Percentiles rank a stretch among this genome's conserved stretches.
phyloP scores from a whole-genome alignment of 2,113 vertebrate genomes.

The Chamaea fasciata region DNA sequence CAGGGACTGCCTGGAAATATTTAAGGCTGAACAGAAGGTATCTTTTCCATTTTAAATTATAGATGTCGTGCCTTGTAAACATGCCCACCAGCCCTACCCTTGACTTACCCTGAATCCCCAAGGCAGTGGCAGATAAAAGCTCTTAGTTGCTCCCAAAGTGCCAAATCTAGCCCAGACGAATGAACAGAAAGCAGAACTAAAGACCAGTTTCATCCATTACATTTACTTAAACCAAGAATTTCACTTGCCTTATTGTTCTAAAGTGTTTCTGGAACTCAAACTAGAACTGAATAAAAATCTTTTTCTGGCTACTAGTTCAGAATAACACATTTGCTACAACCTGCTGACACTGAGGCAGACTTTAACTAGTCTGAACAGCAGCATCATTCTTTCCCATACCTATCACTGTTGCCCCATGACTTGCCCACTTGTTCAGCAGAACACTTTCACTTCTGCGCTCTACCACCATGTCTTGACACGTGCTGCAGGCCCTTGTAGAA shows the following conservation, averaged over 20 bases:
- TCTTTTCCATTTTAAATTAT: background rate
- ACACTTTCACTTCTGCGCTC: background rate
- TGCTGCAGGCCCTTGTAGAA: background rate
- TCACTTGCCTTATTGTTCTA: background rate
- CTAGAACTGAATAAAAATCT: background rate
- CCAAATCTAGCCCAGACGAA: background rate
- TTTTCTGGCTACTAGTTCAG: background rate
- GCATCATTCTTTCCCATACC: background rate
- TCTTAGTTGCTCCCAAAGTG: background rate
- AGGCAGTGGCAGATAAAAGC: background rate
- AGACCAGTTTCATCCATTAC: background rate
- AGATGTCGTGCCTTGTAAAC: background rate
- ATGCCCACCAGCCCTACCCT: background rate
- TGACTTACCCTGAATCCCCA: background rate
- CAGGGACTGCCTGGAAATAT: background rate
- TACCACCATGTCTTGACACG: background rate
- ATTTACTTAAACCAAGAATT: background rate
- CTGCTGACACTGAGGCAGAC: background rate
- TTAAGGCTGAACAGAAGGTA: background rate
- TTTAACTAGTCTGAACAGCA: background rate
- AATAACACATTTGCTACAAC: background rate
- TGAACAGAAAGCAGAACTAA: background rate
- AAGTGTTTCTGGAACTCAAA: background rate
- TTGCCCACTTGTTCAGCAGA: background rate
- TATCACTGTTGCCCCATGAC: background rate